A percentile compares a stretch with the other conserved stretches of the same genome.
These are phyloP conservation scores for Graptemys geographica DNA, from an alignment of 2,797 vertebrate species.

Conservation along the genomic window DNA sequence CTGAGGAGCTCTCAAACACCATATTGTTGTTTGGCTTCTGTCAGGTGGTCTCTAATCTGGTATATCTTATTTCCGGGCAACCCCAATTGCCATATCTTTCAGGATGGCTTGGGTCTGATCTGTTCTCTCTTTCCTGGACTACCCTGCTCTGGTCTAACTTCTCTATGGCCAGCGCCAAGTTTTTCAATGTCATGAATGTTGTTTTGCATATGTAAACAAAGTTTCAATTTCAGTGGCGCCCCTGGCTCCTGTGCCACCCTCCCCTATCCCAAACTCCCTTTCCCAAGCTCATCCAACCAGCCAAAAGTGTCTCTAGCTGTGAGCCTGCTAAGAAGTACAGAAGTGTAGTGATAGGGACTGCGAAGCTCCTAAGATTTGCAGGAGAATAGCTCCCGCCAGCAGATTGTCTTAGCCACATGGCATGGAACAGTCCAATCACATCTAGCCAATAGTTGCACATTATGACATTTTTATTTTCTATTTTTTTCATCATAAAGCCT, in stretches of 20 bases:
- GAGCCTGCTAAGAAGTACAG: not conserved
- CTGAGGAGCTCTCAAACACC: not conserved
- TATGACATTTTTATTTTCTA: too few relatives aligned
- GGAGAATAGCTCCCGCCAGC: not conserved
- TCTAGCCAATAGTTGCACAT: too few relatives aligned
- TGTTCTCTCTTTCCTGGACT: not conserved
- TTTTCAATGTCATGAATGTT: not conserved
- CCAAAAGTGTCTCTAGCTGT: not conserved
- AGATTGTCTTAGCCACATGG: not conserved
- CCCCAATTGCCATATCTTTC: not conserved
- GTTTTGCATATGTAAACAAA: not conserved
- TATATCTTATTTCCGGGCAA: not conserved
- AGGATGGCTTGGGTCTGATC: not conserved
- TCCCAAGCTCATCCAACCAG: not conserved
- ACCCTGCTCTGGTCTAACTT: not conserved
- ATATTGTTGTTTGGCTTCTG: not conserved
- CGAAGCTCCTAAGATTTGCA: not conserved
- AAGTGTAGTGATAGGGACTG: not conserved
- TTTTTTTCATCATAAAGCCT: too few relatives aligned
- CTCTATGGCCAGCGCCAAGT: not conserved
- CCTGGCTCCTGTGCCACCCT: not conserved
- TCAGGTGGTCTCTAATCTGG: not conserved
- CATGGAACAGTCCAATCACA: not conserved
- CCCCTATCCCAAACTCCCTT: not conserved
- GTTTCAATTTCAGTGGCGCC: not conserved